phyloP scores from a whole-genome alignment of 2,113 vertebrate genomes.

The Colossoma macropomum region DNA sequence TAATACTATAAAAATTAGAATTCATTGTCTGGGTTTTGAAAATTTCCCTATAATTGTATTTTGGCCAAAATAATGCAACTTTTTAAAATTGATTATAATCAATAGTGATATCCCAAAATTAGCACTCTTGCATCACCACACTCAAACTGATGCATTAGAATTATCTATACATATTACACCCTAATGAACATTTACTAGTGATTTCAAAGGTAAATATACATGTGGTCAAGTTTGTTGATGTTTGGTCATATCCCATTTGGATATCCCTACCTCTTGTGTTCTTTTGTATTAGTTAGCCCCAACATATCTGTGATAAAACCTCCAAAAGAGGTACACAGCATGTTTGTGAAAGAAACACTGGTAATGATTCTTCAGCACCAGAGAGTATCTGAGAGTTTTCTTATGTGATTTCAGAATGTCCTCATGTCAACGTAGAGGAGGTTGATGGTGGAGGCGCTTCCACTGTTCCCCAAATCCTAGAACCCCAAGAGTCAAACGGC shows the following conservation, averaged over 20 bases:
- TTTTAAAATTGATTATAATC: no score
- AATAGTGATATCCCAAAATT: no score
- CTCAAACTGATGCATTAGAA: no score
- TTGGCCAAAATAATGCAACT: no score
- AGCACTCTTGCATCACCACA: no score
- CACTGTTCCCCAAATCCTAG: constrained; percentile 67
- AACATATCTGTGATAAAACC: neutral
- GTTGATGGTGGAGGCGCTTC: constrained; percentile 28
- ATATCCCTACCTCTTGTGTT: neutral
- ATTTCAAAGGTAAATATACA: no score
- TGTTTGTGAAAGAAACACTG: neutral
- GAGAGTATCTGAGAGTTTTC: neutral
- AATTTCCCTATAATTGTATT: no score
- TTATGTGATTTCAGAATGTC: constrained; percentile 46
- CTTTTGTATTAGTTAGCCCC: neutral
- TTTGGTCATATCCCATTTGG: neutral
- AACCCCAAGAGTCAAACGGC: constrained; percentile 50
- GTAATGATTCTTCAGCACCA: neutral
- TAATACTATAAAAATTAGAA: no score
- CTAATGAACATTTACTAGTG: no score
- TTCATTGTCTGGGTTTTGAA: no score
- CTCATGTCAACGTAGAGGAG: constrained; percentile 47
- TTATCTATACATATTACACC: no score
- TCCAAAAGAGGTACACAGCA: neutral
- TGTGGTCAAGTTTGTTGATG: no score